Percentiles rank a stretch among this genome's conserved stretches.
Conservation (phyloP, 2,888 invertebrate genomes). For the Netelia fuscicornis region DNA sequence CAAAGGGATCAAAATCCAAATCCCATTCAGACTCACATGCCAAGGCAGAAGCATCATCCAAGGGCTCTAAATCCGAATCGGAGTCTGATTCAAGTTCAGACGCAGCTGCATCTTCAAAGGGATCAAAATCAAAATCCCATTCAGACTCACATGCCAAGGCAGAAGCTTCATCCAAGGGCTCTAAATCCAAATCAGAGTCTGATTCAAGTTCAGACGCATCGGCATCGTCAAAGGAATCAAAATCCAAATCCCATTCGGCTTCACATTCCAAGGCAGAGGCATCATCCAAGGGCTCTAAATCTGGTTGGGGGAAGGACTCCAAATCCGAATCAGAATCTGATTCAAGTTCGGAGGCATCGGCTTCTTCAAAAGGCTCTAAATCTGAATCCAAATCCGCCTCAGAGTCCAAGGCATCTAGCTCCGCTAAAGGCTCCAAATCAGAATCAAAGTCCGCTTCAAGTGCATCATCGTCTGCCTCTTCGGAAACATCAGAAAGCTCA, state of each 20-base stretch:
- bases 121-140: background rate
- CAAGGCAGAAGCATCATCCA: no score
- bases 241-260: background rate
- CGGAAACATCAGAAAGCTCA: background rate
- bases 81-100: background rate
- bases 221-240: background rate
- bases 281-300: background rate
- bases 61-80: background rate
- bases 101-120: background rate
- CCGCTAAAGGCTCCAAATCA: background rate
- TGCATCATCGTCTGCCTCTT: background rate
- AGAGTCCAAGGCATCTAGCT: background rate
- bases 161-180: background rate
- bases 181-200: background rate
- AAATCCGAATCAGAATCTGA: background rate
- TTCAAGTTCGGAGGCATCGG: constrained; percentile 7
- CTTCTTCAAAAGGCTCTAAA: background rate
- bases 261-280: background rate
- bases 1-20: background rate
- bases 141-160: background rate
- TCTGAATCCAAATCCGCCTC: background rate
- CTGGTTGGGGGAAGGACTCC: no score
- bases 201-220: background rate
- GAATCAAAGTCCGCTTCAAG: background rate
- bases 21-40: background rate